Evolutionary conservation across 2,113 vertebrate species (phyloP).

Genomic region (Lepidothrix coronata): DNA sequence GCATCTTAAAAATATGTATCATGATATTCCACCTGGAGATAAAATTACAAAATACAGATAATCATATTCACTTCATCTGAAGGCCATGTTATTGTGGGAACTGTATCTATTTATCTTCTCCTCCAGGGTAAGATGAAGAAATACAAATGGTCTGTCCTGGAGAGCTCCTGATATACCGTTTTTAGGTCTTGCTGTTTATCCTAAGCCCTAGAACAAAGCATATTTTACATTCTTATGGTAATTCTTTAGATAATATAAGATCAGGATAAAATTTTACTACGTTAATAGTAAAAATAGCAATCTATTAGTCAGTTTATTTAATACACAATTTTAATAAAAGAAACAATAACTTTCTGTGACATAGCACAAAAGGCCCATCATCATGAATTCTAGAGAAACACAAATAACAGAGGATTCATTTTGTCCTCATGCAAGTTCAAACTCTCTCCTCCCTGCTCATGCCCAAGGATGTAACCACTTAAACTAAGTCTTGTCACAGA

Average conservation of each 20-base stretch:
- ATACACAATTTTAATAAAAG: not conserved
- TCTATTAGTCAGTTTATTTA: not conserved
- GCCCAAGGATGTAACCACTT: not conserved
- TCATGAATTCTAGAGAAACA: not conserved
- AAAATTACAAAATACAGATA: slow-evolving; percentile 46
- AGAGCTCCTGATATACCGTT: not conserved
- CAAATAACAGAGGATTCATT: not conserved
- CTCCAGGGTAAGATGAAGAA: not conserved
- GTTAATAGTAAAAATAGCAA: not conserved
- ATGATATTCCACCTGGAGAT: slow-evolving; percentile 12
- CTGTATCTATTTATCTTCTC: not conserved
- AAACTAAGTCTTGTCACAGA: not conserved
- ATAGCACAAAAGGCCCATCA: not conserved
- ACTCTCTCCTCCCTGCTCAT: not conserved
- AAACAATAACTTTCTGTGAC: not conserved
- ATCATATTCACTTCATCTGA: slow-evolving; percentile 10
- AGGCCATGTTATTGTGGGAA: not conserved
- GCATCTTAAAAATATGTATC: not conserved
- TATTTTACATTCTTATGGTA: not conserved
- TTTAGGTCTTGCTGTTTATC: not conserved
- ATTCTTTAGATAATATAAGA: not conserved
- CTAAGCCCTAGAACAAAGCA: not conserved
- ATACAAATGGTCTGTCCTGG: not conserved
- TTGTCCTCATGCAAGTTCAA: not conserved
- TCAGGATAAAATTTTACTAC: not conserved